Conservation (phyloP, 2,113 vertebrate species). For the Rhinolophus ferrumequinum region DNA sequence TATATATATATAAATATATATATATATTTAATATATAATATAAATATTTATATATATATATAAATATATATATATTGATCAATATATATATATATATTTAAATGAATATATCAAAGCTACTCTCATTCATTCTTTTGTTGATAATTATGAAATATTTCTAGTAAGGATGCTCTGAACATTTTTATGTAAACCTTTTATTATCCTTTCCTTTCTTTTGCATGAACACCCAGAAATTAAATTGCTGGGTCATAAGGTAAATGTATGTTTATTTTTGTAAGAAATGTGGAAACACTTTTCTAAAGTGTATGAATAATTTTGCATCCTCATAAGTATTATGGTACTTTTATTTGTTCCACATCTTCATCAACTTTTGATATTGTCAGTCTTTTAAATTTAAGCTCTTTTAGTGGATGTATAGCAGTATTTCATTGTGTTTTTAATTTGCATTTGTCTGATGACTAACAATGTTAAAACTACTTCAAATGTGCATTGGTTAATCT, state of each 20-base stretch:
- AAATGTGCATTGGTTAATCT: background rate
- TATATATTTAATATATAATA: background rate
- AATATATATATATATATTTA: background rate
- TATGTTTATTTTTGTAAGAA: background rate
- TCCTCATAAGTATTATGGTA: background rate
- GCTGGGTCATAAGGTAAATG: background rate
- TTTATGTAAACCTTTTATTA: background rate
- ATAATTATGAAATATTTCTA: background rate
- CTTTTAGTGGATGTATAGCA: background rate
- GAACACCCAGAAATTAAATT: background rate
- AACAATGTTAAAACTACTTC: background rate
- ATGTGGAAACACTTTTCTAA: background rate
- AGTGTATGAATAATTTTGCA: background rate
- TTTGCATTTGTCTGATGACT: background rate
- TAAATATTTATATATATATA: background rate
- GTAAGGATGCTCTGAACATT: background rate
- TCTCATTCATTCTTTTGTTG: background rate
- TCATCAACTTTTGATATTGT: background rate
- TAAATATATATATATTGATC: background rate
- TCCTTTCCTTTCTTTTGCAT: background rate
- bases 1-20: background rate
- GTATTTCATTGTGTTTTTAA: background rate
- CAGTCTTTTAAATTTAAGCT: background rate
- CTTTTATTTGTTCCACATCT: background rate
- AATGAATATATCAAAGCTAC: background rate